Percentiles rank a stretch among this genome's conserved stretches.
phyloP scores from a whole-genome alignment of 2,113 vertebrate genomes.

The Thryonomys swinderianus region DNA sequence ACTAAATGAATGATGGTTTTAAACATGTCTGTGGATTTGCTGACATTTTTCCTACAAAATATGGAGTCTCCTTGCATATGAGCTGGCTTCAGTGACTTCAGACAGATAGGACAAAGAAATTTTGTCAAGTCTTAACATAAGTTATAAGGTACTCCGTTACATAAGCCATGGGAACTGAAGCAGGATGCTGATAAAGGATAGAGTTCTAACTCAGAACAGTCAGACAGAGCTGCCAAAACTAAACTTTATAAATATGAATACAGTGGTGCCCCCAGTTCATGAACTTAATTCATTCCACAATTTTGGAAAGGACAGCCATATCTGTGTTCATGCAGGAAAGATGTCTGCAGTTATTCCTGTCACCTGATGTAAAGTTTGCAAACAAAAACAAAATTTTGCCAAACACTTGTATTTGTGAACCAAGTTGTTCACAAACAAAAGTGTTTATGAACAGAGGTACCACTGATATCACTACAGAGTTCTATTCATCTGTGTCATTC shows the following conservation, averaged over 20 bases:
- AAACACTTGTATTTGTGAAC: neutral
- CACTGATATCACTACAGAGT: neutral
- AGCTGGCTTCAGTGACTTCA: neutral
- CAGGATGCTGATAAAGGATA: neutral
- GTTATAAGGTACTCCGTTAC: neutral
- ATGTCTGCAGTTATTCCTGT: neutral
- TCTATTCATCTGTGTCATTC: neutral
- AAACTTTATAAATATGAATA: neutral
- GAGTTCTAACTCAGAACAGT: conserved; percentile 1
- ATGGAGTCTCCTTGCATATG: neutral
- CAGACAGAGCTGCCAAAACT: neutral
- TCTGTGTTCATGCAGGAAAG: neutral
- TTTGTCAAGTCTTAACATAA: neutral
- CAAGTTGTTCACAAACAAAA: neutral
- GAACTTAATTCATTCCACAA: neutral
- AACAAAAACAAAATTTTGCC: neutral
- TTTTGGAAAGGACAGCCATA: neutral
- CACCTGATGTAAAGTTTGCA: neutral
- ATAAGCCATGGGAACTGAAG: neutral
- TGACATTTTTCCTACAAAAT: conserved; percentile 10
- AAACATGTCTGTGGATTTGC: neutral
- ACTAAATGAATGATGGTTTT: neutral
- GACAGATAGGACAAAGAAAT: conserved; percentile 8
- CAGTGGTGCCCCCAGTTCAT: neutral
- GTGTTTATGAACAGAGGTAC: neutral